These are phyloP conservation scores for Nasalis larvatus DNA, from an alignment of 2,113 vertebrate species.

Conservation along the genomic window DNA sequence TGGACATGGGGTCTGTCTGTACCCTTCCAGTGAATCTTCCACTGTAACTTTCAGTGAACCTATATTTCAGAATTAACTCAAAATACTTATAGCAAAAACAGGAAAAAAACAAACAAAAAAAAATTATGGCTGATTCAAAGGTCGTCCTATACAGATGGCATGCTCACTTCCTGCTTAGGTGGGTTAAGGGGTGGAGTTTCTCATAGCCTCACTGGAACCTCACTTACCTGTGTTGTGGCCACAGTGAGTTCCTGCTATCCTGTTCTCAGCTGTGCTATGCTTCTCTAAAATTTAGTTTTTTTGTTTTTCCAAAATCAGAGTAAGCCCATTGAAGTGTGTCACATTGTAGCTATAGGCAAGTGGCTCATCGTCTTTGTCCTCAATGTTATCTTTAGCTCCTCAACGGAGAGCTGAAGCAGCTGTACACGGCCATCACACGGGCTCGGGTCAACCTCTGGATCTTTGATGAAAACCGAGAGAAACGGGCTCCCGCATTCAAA, in stretches of 20 bases:
- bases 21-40: neutral
- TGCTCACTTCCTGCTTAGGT: neutral
- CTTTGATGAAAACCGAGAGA: constrained; percentile 88
- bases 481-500: constrained; percentile 87
- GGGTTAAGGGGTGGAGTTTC: neutral
- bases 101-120: neutral
- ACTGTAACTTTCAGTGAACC: neutral
- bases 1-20: neutral
- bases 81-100: neutral
- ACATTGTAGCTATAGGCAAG: neutral
- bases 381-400: constrained; percentile 80
- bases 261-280: neutral
- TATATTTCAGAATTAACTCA: neutral
- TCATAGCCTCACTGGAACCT: neutral
- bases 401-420: constrained; percentile 88
- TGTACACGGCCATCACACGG: constrained; percentile 89
- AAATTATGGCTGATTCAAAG: neutral
- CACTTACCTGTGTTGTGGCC: neutral
- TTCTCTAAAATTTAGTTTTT: neutral
- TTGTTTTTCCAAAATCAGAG: neutral
- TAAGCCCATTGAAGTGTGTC: neutral
- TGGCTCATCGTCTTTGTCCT: neutral
- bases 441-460: constrained; percentile 91
- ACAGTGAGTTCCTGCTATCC: neutral
- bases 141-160: too few species aligned